A percentile compares a stretch with the other conserved stretches of the same genome.
phyloP scores from a whole-genome alignment of 1,140 invertebrate genomes.

The Episyrphus balteatus region DNA sequence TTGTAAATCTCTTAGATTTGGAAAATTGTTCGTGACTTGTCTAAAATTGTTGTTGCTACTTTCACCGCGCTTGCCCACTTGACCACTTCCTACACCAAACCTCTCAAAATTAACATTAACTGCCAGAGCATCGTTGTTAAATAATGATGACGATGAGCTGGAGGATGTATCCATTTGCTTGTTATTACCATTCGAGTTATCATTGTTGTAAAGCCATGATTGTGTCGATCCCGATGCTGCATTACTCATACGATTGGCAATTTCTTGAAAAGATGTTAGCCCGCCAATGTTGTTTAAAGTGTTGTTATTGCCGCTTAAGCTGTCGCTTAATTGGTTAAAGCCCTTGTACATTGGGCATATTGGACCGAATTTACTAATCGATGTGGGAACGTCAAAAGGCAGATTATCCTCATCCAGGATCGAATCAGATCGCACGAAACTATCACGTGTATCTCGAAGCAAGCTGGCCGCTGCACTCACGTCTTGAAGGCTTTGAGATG shows the following conservation, averaged over 20 bases:
- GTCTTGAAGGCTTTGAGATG: background rate
- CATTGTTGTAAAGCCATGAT: conserved; percentile 5
- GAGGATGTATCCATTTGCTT: conserved; percentile 2
- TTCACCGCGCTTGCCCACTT: no score
- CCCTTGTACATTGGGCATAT: conserved; percentile 59
- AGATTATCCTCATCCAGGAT: conserved; percentile 59
- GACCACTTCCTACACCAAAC: no score
- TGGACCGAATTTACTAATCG: conserved; percentile 61
- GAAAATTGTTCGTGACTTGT: no score
- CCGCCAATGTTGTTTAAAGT: conserved; percentile 4
- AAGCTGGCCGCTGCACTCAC: background rate
- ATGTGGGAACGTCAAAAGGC: conserved; percentile 56
- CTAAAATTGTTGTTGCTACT: no score
- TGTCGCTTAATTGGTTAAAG: conserved; percentile 18
- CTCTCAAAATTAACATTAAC: no score
- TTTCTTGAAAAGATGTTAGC: conserved; percentile 1
- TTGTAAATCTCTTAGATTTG: no score
- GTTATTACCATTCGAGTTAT: conserved; percentile 2
- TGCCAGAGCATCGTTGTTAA: no score
- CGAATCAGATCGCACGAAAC: conserved; percentile 50
- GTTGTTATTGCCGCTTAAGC: conserved; percentile 1
- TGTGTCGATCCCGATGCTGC: conserved; percentile 4
- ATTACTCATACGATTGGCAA: conserved; percentile 6
- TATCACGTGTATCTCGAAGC: conserved; percentile 24
- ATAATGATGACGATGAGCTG: background rate